Conservation (phyloP, 2,888 invertebrate species). For the Fissipunctia ypsillon region DNA sequence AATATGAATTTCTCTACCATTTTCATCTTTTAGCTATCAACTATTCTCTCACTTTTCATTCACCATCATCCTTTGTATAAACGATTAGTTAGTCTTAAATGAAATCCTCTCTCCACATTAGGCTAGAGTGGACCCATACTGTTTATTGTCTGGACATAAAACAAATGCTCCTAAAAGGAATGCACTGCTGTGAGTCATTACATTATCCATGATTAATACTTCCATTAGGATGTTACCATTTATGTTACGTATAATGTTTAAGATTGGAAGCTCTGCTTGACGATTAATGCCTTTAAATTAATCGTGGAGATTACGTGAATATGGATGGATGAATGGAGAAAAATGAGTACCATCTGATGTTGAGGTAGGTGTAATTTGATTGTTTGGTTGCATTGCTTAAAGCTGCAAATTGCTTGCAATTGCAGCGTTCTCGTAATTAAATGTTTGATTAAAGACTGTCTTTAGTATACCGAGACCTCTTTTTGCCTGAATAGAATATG, state of each 20-base stretch:
- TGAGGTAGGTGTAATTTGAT: constrained; percentile 16
- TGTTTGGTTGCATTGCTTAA: constrained; percentile 3
- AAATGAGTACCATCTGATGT: constrained; percentile 21
- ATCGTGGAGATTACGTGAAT: constrained; percentile 48
- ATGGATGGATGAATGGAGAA: constrained; percentile 25
- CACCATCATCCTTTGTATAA: neutral
- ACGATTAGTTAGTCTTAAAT: constrained; percentile 19
- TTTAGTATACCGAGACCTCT: neutral
- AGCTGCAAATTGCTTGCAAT: constrained; percentile 17
- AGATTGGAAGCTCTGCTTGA: constrained; percentile 63
- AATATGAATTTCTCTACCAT: neutral
- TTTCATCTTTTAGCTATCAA: no score
- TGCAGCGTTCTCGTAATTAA: neutral
- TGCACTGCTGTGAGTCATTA: constrained; percentile 71
- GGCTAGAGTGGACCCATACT: constrained; percentile 43
- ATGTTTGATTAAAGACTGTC: neutral
- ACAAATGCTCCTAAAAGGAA: constrained; percentile 65
- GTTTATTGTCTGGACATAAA: constrained; percentile 62
- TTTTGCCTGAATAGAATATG: neutral
- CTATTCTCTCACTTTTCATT: neutral
- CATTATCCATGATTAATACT: constrained; percentile 72
- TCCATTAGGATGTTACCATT: constrained; percentile 68
- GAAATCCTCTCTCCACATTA: constrained; percentile 36
- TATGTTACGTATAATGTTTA: constrained; percentile 58
- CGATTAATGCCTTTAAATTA: constrained; percentile 71